Percentiles rank a stretch among this genome's conserved stretches.
Evolutionary conservation across 1,140 invertebrate species (phyloP).

Genomic region (Venturia canescens): DNA sequence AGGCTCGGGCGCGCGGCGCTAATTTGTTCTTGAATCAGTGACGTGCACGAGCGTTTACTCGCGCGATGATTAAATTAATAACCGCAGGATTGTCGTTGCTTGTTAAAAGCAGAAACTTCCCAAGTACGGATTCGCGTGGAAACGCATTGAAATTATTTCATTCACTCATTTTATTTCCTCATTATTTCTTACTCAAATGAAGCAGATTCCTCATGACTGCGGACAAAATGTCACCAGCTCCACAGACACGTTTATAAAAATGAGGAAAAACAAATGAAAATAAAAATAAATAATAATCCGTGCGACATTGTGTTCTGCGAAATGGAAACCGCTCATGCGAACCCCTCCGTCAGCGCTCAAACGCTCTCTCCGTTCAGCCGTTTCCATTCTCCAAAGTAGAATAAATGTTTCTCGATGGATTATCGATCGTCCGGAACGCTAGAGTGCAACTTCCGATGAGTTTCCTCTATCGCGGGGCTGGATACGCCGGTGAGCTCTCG

Average conservation of each 20-base stretch:
- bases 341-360: not conserved
- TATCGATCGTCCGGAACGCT: constrained; percentile 40
- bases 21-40: not conserved
- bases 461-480: not conserved
- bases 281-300: too few species aligned
- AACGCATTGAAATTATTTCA: too few species aligned
- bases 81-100: not conserved
- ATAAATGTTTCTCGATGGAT: constrained; percentile 46
- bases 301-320: too few species aligned
- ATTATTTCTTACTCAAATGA: too few species aligned
- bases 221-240: too few species aligned
- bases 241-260: too few species aligned
- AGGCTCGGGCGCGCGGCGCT: too few species aligned
- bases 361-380: not conserved
- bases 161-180: too few species aligned
- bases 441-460: constrained; percentile 11
- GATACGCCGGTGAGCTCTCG: not conserved
- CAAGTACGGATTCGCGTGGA: too few species aligned
- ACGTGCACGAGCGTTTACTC: not conserved
- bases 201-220: too few species aligned
- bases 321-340: constrained; percentile 7
- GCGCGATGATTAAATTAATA: constrained; percentile 1
- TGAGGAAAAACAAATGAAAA: too few species aligned
- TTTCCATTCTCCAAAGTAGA: constrained; percentile 12
- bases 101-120: too few species aligned